Base-by-base conservation (phyloP, 1,140 invertebrate genomes). In the Ostrea denselamellosa region DNA sequence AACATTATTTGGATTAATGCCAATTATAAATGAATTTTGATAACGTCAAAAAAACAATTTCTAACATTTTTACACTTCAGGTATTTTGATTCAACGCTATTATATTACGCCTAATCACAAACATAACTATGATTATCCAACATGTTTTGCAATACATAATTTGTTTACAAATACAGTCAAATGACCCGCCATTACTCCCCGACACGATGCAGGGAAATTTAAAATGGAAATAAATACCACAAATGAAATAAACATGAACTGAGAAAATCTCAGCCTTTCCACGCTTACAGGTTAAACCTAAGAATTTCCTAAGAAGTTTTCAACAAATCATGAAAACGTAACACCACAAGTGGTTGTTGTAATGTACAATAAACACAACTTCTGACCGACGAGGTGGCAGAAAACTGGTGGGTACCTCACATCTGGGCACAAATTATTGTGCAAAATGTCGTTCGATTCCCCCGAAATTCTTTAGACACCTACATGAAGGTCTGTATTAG, bases 121-220 rank as follows among this genome's bases (percentile, higher is more conserved):
- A 44, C 34, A 44, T 44, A 44, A 44, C 34, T 17, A 17, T 62
- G 7, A 62, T 5, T 62, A n/a, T 62, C n/a, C 56, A 19, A 19
- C 7, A 62, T 62, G 34, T 34, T 77, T 77, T 28, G 68, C 25
- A 77, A 28, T 34, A 34, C 25, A 28, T 17, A 28, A 25, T 77
- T 77, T 77, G 68, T 77, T 77, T 77, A 77, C 68, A 77, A 77
- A 77, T 77, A 77, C 68, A 88, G 77, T 91, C 90, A 90, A 91
- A 91, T 88, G 86, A 85, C 90, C 65, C 91, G 91, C 91, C 91
- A 91, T 90, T 90, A 81, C 17, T 58, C 83, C 28, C 84, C 85
- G 88, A 89, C 86, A 88, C 82, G 89, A 90, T 93, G 92, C 93
- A 93, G 93, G 93, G 93, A 94, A 94, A 94, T 94, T 94, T 92